These are phyloP conservation scores for Ctenopoma kingsleyae DNA, from an alignment of 2,797 vertebrate genomes.

Conservation along the genomic window DNA sequence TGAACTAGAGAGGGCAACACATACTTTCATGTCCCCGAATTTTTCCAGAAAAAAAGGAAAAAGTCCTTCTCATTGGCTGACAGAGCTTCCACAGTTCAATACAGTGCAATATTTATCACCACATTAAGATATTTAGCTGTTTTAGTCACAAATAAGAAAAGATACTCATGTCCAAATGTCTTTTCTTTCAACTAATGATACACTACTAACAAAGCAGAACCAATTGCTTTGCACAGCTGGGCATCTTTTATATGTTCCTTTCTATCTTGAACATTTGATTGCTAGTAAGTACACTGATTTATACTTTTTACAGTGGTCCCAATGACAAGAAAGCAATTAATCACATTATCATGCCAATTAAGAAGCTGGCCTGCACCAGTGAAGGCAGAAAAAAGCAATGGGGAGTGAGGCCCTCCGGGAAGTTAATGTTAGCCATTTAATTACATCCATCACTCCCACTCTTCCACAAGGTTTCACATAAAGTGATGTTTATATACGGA, in stretches of 20 bases:
- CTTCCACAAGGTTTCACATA: constrained; percentile 15
- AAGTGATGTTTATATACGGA: background rate
- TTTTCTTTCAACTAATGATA: constrained; percentile 55
- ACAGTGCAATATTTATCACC: background rate
- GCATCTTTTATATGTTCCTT: constrained; percentile 71
- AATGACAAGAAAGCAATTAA: constrained; percentile 82
- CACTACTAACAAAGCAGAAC: constrained; percentile 69
- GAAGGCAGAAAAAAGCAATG: constrained; percentile 46
- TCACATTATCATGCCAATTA: constrained; percentile 81
- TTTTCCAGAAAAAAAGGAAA: background rate
- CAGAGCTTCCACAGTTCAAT: background rate
- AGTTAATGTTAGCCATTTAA: constrained; percentile 50
- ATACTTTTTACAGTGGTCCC: constrained; percentile 73
- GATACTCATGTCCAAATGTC: constrained; percentile 25
- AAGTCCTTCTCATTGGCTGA: background rate
- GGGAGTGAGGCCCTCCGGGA: constrained; percentile 39
- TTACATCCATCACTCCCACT: constrained; percentile 41
- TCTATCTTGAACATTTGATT: constrained; percentile 70
- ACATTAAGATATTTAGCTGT: constrained; percentile 10
- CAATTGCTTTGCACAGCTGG: constrained; percentile 82
- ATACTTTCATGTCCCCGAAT: background rate
- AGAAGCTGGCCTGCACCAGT: constrained; percentile 63
- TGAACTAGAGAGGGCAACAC: background rate
- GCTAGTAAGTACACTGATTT: constrained; percentile 81
- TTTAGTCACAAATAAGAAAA: background rate